A percentile compares a stretch with the other conserved stretches of the same genome.
Conservation (phyloP, 2,113 vertebrate species). For the Promerops cafer region DNA sequence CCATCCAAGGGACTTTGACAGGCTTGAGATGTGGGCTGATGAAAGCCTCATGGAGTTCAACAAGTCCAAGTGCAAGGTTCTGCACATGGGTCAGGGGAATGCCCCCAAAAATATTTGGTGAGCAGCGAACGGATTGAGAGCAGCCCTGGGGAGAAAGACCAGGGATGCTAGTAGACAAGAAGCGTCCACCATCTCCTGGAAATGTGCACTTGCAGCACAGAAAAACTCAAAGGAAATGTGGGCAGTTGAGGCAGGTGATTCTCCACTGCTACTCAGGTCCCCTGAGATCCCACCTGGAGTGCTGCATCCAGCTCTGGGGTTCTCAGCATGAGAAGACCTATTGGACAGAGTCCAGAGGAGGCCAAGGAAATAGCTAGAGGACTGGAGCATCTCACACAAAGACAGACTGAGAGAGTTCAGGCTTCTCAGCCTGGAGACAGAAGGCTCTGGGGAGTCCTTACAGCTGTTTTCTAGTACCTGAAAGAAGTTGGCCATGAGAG, state of each 20-base stretch:
- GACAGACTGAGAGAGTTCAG: neutral
- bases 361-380: neutral
- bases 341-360: no score
- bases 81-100: neutral
- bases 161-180: neutral
- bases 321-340: neutral
- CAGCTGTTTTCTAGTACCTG: neutral
- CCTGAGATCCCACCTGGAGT: neutral
- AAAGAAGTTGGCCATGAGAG: neutral
- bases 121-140: neutral
- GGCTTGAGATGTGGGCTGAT: fast-evolving
- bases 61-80: neutral
- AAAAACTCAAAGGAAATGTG: neutral
- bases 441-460: neutral
- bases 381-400: neutral
- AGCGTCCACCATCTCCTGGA: neutral
- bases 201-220: neutral
- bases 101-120: neutral
- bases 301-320: neutral
- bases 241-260: neutral
- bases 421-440: neutral
- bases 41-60: neutral
- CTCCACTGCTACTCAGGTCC: neutral
- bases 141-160: neutral
- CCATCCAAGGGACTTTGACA: neutral